Percentiles rank a stretch among this genome's conserved stretches.
phyloP scores from a whole-genome alignment of 2,113 vertebrate species.

The Chamaea fasciata region DNA sequence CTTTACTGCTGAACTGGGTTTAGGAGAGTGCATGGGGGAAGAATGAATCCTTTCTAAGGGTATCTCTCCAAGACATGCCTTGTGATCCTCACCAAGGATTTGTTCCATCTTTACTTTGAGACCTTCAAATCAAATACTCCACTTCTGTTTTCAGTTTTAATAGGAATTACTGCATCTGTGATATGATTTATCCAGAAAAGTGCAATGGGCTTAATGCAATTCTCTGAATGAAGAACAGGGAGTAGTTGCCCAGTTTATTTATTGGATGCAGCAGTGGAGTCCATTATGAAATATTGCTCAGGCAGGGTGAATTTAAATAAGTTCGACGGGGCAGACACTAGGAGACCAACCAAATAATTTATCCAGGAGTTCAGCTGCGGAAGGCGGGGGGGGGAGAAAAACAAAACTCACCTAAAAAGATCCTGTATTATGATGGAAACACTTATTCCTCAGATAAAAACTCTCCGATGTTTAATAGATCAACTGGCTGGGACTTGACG shows the following conservation, averaged over 20 bases:
- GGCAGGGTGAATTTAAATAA: not conserved
- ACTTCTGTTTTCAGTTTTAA: not conserved
- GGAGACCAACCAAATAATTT: not conserved
- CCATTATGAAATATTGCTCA: not conserved
- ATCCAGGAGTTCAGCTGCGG: not conserved
- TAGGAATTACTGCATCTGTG: not conserved
- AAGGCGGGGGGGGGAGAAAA: not conserved
- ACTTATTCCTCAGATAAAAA: not conserved
- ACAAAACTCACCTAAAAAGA: not conserved
- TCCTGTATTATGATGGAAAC: not conserved
- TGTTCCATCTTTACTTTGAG: not conserved
- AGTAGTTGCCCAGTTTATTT: not conserved
- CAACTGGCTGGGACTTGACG: not conserved
- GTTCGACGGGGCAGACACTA: not conserved
- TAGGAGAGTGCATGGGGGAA: not conserved
- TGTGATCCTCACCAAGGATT: not conserved
- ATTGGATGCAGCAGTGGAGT: not conserved
- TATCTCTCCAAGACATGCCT: not conserved
- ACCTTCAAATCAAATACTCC: not conserved
- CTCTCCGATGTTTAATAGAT: slow-evolving; percentile 35
- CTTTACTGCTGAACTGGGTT: not conserved
- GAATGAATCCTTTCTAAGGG: not conserved
- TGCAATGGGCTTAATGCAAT: not conserved
- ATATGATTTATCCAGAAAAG: not conserved
- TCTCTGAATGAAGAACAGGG: not conserved